phyloP scores from a whole-genome alignment of 2,113 vertebrate genomes.

The Callopanchax toddi region DNA sequence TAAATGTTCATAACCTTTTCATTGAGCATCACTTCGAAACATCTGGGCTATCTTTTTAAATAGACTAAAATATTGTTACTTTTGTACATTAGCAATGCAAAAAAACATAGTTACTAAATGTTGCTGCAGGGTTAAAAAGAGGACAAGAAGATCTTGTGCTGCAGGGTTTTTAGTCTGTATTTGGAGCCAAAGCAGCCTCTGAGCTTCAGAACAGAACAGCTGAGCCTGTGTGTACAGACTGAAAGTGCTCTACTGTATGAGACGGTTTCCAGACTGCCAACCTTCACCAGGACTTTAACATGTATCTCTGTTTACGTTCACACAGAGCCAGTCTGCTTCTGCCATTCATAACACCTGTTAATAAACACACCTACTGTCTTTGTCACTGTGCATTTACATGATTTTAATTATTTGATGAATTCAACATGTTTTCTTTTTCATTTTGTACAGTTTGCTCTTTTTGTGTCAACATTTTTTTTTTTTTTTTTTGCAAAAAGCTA shows the following conservation, averaged over 20 bases:
- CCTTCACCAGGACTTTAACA: conserved; percentile 29
- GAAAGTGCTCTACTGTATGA: conserved; percentile 59
- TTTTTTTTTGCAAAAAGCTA: too few relatives aligned
- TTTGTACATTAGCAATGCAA: conserved; percentile 47
- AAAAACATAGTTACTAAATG: background rate
- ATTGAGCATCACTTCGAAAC: too few relatives aligned
- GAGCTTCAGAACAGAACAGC: conserved; percentile 57
- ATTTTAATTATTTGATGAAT: background rate
- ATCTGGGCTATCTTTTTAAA: too few relatives aligned
- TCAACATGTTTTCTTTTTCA: too few relatives aligned
- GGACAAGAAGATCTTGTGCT: conserved; percentile 69
- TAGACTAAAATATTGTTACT: conserved; percentile 43
- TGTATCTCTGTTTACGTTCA: conserved; percentile 32
- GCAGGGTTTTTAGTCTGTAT: conserved; percentile 56
- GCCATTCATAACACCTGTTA: conserved; percentile 24
- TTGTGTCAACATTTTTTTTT: too few relatives aligned
- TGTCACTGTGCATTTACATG: too few relatives aligned
- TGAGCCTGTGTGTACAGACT: conserved; percentile 55
- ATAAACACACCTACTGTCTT: conserved; percentile 29
- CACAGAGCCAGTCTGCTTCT: conserved; percentile 15
- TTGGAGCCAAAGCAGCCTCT: conserved; percentile 42
- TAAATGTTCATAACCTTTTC: too few relatives aligned
- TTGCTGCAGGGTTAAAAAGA: conserved; percentile 8
- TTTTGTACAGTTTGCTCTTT: too few relatives aligned
- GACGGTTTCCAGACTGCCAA: conserved; percentile 38